A percentile compares a stretch with the other conserved stretches of the same genome.
Evolutionary conservation across 2,888 invertebrate genomes (phyloP).

Genomic region (Tetropium fuscum): DNA sequence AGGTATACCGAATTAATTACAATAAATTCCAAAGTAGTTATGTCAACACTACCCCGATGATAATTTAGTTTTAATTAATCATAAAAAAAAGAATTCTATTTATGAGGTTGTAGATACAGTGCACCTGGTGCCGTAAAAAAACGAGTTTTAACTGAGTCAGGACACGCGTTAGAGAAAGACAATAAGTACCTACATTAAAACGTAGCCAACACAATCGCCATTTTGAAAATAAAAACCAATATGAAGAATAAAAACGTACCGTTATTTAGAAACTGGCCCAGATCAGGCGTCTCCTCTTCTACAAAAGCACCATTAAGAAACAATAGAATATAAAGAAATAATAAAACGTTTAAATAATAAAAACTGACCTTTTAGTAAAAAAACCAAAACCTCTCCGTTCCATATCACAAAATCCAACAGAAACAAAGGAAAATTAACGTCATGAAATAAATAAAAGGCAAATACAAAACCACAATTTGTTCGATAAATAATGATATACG

Average conservation of each 20-base stretch:
- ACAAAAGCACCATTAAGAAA: conserved; percentile 23
- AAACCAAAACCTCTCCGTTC: conserved; percentile 85
- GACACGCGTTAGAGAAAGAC: conserved; percentile 36
- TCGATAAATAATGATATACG: background rate
- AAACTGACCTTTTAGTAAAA: conserved; percentile 85
- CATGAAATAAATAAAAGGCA: conserved; percentile 44
- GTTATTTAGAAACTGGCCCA: conserved; percentile 6
- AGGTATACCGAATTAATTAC: conserved; percentile 1
- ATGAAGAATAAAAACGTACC: conserved; percentile 43
- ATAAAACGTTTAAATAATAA: conserved; percentile 64
- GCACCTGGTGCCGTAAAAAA: conserved; percentile 36
- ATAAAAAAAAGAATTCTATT: conserved; percentile 27
- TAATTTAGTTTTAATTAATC: conserved; percentile 27
- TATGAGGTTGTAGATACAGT: conserved; percentile 18
- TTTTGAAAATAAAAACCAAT: conserved; percentile 47
- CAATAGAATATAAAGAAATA: conserved; percentile 59
- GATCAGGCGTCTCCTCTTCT: conserved; percentile 12
- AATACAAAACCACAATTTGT: conserved; percentile 19
- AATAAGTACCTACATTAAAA: conserved; percentile 39
- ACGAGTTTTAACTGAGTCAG: conserved; percentile 15
- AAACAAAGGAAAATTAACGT: conserved; percentile 71
- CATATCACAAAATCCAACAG: conserved; percentile 76
- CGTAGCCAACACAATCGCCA: conserved; percentile 40
- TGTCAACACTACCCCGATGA: conserved; percentile 2
- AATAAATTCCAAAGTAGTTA: conserved; percentile 12